Evolutionary conservation across 2,888 invertebrate species (phyloP).

Genomic region (Lumbricus terrestris): DNA sequence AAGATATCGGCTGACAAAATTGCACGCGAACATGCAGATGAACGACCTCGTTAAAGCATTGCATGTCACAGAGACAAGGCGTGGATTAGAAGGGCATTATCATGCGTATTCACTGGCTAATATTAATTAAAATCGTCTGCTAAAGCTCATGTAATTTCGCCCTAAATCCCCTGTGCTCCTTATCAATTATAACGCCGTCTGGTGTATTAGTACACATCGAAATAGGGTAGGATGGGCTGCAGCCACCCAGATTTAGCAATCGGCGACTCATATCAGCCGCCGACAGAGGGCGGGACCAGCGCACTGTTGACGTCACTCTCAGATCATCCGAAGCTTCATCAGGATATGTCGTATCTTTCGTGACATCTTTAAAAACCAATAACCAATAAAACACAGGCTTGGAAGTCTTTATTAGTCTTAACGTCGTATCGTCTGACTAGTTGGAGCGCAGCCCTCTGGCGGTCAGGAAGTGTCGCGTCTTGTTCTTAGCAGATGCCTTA

Average conservation of each 20-base stretch:
- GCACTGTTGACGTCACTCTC: neutral
- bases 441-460: no score
- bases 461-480: no score
- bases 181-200: neutral
- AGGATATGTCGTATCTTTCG: neutral
- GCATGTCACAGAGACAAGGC: no score
- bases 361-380: neutral
- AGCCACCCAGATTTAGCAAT: neutral
- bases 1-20: no score
- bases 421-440: no score
- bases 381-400: no score
- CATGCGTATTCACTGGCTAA: neutral
- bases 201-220: neutral
- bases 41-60: no score
- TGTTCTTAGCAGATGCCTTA: no score
- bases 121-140: neutral
- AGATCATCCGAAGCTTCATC: neutral
- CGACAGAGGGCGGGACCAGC: neutral
- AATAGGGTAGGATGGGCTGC: neutral
- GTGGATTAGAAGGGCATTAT: neutral
- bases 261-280: neutral
- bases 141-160: neutral
- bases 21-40: no score
- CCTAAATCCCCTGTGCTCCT: neutral
- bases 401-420: no score